Evolutionary conservation across 2,888 invertebrate genomes (phyloP).

Genomic region (Trichacis sp.): DNA sequence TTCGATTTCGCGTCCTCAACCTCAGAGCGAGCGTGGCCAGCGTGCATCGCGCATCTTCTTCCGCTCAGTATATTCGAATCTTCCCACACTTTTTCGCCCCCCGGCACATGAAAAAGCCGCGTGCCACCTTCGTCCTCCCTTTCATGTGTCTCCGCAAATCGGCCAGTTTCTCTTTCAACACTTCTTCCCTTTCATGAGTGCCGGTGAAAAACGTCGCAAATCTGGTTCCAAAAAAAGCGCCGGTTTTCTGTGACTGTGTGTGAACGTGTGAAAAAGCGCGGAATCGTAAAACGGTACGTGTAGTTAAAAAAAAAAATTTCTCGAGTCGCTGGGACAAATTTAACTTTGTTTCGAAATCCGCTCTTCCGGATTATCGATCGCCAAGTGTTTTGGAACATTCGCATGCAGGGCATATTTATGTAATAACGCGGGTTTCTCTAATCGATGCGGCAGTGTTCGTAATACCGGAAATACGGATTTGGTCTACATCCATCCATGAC

Average conservation of each 20-base stretch:
- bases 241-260: neutral
- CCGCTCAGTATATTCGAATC: neutral
- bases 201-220: no score
- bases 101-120: neutral
- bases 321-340: neutral
- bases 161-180: no score
- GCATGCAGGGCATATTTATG: neutral
- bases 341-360: neutral
- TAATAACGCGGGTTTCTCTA: conserved; percentile 15
- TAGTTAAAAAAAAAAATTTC: neutral
- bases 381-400: neutral
- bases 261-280: neutral
- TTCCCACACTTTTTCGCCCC: neutral
- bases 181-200: neutral
- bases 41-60: conserved; percentile 35
- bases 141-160: neutral
- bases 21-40: conserved; percentile 45
- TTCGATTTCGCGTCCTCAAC: conserved; percentile 23
- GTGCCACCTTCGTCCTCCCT: neutral
- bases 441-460: conserved; percentile 21
- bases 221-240: neutral
- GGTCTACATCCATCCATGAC: conserved; percentile 17
- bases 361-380: neutral
- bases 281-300: neutral
- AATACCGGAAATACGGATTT: conserved; percentile 18